A percentile compares a stretch with the other conserved stretches of the same genome.
These are phyloP conservation scores for Nasonia longicornis DNA, from an alignment of 1,140 invertebrate genomes.

Conservation along the genomic window DNA sequence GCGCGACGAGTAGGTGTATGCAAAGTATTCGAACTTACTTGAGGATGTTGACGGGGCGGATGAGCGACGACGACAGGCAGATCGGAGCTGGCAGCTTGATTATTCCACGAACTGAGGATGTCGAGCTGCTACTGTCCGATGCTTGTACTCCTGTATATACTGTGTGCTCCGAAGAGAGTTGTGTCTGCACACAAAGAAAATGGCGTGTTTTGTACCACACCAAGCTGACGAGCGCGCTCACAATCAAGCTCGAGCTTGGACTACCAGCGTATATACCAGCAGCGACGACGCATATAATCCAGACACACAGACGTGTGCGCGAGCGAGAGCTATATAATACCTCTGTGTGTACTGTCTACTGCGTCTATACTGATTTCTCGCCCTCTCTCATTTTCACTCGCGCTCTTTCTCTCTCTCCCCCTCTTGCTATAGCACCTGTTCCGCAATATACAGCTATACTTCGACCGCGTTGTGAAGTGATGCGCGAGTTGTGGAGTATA, in stretches of 20 bases:
- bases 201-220: conserved; percentile 20
- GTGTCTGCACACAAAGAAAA: conserved; percentile 38
- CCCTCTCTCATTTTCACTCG: not conserved
- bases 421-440: not conserved
- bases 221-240: not conserved
- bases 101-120: not conserved
- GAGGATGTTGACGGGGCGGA: not conserved
- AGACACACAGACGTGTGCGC: not conserved
- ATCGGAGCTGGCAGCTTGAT: not conserved
- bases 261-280: not conserved
- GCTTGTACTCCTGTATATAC: not conserved
- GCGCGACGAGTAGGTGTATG: not conserved
- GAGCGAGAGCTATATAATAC: not conserved
- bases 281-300: not conserved
- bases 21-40: conserved; percentile 8
- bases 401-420: too few species aligned
- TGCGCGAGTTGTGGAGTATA: too few species aligned
- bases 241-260: conserved; percentile 5
- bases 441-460: not conserved
- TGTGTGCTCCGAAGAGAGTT: not conserved
- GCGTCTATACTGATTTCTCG: not conserved
- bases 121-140: not conserved
- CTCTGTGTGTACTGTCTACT: not conserved
- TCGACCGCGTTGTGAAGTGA: too few species aligned
- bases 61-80: not conserved